Conservation (phyloP, 2,113 vertebrate genomes). For the Okapia johnstoni region DNA sequence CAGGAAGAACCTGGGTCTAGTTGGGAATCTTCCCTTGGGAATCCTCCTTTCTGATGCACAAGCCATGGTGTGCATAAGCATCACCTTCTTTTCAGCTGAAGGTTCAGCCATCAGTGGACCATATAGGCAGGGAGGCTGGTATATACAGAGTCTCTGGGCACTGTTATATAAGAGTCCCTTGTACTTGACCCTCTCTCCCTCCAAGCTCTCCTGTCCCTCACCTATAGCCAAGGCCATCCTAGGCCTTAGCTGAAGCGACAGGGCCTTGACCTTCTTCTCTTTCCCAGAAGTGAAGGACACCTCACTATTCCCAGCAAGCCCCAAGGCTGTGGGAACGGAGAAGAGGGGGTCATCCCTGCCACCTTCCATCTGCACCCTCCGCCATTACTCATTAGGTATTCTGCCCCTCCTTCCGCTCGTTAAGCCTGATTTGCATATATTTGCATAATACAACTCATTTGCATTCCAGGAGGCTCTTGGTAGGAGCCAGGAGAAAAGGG, state of each 20-base stretch:
- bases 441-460: slow-evolving; percentile 99
- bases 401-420: slow-evolving; percentile 92
- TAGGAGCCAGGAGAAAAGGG: slow-evolving; percentile 81
- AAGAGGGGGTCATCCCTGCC: slow-evolving; percentile 56
- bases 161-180: background rate
- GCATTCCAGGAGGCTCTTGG: slow-evolving; percentile 96
- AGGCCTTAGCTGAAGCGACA: background rate
- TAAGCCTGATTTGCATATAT: slow-evolving; percentile 99
- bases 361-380: slow-evolving; percentile 71
- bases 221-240: background rate
- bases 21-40: slow-evolving; percentile 65
- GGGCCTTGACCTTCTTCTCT: background rate
- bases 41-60: slow-evolving; percentile 17
- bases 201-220: background rate
- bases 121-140: background rate
- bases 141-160: background rate
- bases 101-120: background rate
- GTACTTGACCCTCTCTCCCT: background rate
- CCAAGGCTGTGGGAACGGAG: slow-evolving; percentile 52
- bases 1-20: slow-evolving; percentile 64
- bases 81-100: slow-evolving; percentile 50
- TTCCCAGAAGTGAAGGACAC: slow-evolving; percentile 30
- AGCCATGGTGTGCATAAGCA: background rate
- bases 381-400: slow-evolving; percentile 82
- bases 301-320: background rate